Percentiles rank a stretch among this genome's conserved stretches.
Conservation (phyloP, 1,140 invertebrate genomes). For the Trinorchestia longiramus region DNA sequence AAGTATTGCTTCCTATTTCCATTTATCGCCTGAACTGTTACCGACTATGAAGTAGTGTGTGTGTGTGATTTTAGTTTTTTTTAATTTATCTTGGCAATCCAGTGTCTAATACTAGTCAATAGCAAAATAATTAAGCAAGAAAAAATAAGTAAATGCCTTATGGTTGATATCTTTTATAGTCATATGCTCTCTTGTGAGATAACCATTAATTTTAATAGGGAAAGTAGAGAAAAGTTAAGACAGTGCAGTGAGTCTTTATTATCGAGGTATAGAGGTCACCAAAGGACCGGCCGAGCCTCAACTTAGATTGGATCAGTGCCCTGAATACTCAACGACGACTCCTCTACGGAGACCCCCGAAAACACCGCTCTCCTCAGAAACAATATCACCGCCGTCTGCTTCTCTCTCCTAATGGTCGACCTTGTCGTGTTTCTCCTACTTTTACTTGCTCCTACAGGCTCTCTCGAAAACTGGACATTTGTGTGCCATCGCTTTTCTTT, state of each 20-base stretch:
- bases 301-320: constrained; percentile 51
- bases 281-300: constrained; percentile 42
- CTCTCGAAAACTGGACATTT: neutral
- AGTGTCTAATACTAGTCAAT: neutral
- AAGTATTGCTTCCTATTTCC: neutral
- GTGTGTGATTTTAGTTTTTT: too few relatives aligned
- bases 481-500: neutral
- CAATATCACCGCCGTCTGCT: constrained; percentile 3
- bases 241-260: constrained; percentile 42
- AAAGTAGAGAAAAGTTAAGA: neutral
- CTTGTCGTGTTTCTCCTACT: neutral
- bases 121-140: neutral
- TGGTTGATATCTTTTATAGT: neutral
- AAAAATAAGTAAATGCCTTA: neutral
- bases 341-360: neutral
- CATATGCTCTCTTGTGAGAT: neutral
- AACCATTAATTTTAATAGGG: constrained; percentile 34
- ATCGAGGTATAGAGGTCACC: constrained; percentile 27
- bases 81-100: neutral
- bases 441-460: neutral
- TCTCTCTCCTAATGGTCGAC: neutral
- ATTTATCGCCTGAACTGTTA: neutral
- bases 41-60: neutral
- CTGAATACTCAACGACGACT: constrained; percentile 31
- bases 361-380: constrained; percentile 4